Base-by-base conservation (phyloP, 1,140 invertebrate genomes). In the Aphidius gifuensis region DNA sequence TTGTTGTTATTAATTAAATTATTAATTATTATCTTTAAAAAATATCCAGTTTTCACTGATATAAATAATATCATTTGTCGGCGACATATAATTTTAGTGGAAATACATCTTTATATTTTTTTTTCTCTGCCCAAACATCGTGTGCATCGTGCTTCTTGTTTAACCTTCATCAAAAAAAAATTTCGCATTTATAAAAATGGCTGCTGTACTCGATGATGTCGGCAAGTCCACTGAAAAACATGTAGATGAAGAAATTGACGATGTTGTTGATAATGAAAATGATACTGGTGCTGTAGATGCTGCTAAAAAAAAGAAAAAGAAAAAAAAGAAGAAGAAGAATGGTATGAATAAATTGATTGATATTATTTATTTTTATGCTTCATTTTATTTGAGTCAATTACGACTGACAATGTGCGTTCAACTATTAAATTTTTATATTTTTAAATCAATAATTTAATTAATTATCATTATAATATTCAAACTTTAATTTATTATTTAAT, bases 251-350 rank as follows among this genome's bases (percentile, higher is more conserved):
- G 78, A 80, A 61, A 77, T 79, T 47, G 74, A 78, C 9, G 80
- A 80, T 40, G 73, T 81, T n/a, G 73, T 79, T 21, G 73, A 84
- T 66, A 79, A 85, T 60, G 79, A 82, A 58, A 77, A 76, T 57
- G 84, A 84, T 65, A 73, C 84, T 65, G 80, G 78, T 8, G 83
- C 80, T 3, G 80, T 82, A 64, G 83, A 87, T 69, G 82, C 84
- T 49, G 83, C 83, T 9, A 88, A 88, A 69, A 86, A 87, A 74
- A 88, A 87, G 75, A 90, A 89, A 74, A 88, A 87, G 79, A 88
- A 86, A 79, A 88, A 87, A 78, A 89, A 88, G 83, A 88, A 87
- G 83, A 89, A 89, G 84, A 89, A 89, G 80, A 82, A 84, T 67
- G 85, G 85, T 86, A 73, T 74, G 80, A 45, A 57, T 44, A 45